Evolutionary conservation across 2,888 invertebrate species (phyloP).

Genomic region (Taenaris catops): DNA sequence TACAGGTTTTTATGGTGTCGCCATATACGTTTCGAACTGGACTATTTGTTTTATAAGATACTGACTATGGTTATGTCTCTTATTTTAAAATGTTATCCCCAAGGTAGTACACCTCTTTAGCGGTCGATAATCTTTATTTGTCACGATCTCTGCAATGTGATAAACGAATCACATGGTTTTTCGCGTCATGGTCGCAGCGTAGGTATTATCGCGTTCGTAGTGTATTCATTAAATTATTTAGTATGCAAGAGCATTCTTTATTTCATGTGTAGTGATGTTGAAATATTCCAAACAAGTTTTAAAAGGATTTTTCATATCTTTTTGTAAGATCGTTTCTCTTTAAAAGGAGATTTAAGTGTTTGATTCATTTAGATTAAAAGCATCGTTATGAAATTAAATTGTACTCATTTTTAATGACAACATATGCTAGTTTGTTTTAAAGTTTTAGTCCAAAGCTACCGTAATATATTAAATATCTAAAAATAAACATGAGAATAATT

Average conservation of each 20-base stretch:
- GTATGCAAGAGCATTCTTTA: slow-evolving; percentile 21
- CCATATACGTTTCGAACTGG: no score
- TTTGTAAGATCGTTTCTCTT: background rate
- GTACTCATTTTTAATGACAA: no score
- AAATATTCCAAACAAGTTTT: slow-evolving; percentile 18
- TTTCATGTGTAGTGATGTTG: slow-evolving; percentile 1
- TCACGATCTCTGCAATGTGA: slow-evolving; percentile 55
- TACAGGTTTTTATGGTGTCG: no score
- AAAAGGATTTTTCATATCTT: slow-evolving; percentile 11
- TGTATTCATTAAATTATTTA: slow-evolving; percentile 18
- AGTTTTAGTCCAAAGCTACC: no score
- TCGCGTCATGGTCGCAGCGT: slow-evolving; percentile 25
- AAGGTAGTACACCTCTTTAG: slow-evolving; percentile 31
- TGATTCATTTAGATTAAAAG: slow-evolving; percentile 1
- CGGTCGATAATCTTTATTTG: slow-evolving; percentile 50
- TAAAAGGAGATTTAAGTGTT: slow-evolving; percentile 3
- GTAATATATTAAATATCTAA: no score
- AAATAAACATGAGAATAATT: no score
- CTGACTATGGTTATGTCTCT: slow-evolving; percentile 8
- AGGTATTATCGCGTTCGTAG: slow-evolving; percentile 17
- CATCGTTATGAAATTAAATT: no score
- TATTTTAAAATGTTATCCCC: slow-evolving; percentile 20
- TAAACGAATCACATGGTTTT: slow-evolving; percentile 57
- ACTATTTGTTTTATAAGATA: slow-evolving; percentile 17
- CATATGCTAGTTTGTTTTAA: no score